A percentile compares a stretch with the other conserved stretches of the same genome.
Conservation (phyloP, 2,113 vertebrate species). For the Myocastor coypus region DNA sequence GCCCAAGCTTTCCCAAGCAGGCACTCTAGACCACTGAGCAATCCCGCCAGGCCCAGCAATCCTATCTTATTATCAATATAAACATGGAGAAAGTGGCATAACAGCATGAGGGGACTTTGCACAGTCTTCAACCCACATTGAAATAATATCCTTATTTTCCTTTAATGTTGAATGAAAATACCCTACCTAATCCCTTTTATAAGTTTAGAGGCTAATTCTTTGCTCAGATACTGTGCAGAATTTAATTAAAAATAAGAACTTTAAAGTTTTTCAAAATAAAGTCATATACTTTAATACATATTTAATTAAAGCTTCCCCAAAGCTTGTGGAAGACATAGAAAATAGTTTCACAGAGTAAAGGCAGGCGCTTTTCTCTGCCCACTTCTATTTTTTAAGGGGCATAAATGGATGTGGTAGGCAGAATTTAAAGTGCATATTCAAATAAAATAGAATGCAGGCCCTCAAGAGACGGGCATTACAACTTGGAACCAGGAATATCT, state of each 20-base stretch:
- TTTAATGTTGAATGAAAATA: conserved; percentile 53
- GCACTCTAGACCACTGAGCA: too few species aligned
- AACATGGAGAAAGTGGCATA: conserved; percentile 32
- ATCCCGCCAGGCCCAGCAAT: too few species aligned
- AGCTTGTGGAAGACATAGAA: conserved; percentile 15
- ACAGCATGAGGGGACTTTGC: conserved; percentile 33
- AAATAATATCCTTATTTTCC: conserved; percentile 59
- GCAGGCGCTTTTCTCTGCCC: background rate
- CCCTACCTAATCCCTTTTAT: conserved; percentile 65
- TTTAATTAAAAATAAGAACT: conserved; percentile 83
- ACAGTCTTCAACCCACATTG: conserved; percentile 21
- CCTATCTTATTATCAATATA: conserved; percentile 41
- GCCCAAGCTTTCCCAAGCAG: too few species aligned
- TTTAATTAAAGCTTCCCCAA: conserved; percentile 82
- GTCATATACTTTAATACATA: conserved; percentile 75
- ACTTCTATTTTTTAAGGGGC: background rate
- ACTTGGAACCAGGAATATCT: background rate
- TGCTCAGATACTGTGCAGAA: conserved; percentile 65
- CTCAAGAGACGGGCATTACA: too few species aligned
- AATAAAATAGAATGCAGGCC: background rate
- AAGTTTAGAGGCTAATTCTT: conserved; percentile 67
- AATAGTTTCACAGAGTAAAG: background rate
- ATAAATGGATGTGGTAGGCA: background rate
- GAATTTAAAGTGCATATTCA: background rate
- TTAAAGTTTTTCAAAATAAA: conserved; percentile 80